phyloP scores from a whole-genome alignment of 2,113 vertebrate species.

The Rhizomys pruinosus region DNA sequence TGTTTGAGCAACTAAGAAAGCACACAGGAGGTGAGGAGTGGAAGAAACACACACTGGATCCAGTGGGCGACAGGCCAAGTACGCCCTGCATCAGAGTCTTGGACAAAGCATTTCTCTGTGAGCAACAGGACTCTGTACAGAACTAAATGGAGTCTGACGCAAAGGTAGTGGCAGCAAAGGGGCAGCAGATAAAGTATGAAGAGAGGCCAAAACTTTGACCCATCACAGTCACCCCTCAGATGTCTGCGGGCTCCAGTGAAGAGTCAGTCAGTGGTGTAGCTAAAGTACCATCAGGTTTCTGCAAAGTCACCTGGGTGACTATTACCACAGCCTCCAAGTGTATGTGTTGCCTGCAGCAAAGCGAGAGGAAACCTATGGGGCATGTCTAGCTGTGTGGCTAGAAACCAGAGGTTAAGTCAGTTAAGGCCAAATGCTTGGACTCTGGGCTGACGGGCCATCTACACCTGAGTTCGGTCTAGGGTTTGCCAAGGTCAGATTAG shows the following conservation, averaged over 20 bases:
- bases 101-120: neutral
- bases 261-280: neutral
- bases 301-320: neutral
- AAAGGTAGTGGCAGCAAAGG: neutral
- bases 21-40: neutral
- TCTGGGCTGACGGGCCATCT: neutral
- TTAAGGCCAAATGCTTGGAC: neutral
- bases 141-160: neutral
- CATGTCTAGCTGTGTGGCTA: neutral
- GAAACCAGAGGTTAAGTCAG: neutral
- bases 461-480: neutral
- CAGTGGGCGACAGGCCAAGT: neutral
- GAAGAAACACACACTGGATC: neutral
- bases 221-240: neutral
- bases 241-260: neutral
- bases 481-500: neutral
- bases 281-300: neutral
- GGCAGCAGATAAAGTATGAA: no score
- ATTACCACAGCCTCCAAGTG: neutral
- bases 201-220: neutral
- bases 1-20: neutral
- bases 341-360: neutral
- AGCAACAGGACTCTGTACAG: no score
- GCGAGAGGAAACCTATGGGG: neutral
- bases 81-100: neutral